A percentile compares a stretch with the other conserved stretches of the same genome.
Evolutionary conservation across 92 coral and sea anemone genomes (phyloP).

Genomic region (Umimayanthus kanabou): DNA sequence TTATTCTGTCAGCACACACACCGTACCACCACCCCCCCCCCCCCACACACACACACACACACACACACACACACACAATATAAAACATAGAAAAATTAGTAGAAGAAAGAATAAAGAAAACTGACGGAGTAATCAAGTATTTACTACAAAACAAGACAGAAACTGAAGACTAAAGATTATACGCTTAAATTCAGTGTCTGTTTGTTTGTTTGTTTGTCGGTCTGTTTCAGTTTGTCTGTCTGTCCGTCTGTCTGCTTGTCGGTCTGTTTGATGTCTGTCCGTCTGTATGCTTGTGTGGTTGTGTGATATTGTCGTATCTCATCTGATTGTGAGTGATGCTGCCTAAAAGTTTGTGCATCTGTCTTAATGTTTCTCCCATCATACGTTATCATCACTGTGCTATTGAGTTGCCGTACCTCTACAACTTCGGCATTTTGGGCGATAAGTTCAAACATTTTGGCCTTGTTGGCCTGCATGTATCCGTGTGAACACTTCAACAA

Average conservation of each 20-base stretch:
- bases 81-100: no score
- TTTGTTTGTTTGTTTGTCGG: not conserved
- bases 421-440: conserved; percentile 3
- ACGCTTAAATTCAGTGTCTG: no score
- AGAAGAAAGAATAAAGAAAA: no score
- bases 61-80: no score
- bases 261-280: not conserved
- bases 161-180: no score
- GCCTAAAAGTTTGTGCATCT: not conserved
- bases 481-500: conserved; percentile 34
- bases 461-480: conserved; percentile 44
- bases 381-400: no score
- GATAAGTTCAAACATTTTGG: conserved; percentile 29
- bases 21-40: no score
- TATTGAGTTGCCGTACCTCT: not conserved
- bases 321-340: not conserved
- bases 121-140: no score
- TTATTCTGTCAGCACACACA: no score
- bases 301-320: not conserved
- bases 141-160: no score
- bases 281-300: not conserved
- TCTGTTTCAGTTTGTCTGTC: not conserved
- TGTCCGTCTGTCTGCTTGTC: not conserved
- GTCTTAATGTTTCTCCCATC: not conserved
- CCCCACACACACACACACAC: no score